These are phyloP conservation scores for Craseonycteris thonglongyai DNA, from an alignment of 2,113 vertebrate genomes.

Conservation along the genomic window DNA sequence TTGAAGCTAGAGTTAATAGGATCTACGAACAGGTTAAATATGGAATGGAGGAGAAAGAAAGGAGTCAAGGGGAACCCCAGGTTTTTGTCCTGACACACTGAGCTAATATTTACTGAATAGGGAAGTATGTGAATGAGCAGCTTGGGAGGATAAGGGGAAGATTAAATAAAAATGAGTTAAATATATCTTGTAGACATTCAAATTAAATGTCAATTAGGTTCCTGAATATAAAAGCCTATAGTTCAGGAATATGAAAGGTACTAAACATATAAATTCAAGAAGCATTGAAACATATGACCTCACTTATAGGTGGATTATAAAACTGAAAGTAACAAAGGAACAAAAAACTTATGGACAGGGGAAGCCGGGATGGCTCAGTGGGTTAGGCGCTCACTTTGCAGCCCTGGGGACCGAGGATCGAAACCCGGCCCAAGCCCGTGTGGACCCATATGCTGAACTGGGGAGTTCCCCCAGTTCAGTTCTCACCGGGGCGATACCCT, in stretches of 20 bases:
- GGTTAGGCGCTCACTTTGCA: no score
- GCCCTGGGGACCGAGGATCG: no score
- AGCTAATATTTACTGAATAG: background rate
- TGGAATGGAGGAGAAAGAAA: background rate
- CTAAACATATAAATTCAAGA: slow-evolving; percentile 9
- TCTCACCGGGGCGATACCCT: no score
- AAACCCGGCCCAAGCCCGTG: no score
- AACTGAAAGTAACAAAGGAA: no score
- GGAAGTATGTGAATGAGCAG: background rate
- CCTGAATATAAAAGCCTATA: background rate
- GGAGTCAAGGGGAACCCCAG: background rate
- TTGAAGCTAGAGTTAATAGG: background rate
- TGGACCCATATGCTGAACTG: no score
- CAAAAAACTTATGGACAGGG: no score
- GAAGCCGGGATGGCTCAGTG: no score
- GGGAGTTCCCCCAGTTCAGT: no score
- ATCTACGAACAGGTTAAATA: background rate
- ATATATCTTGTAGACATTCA: background rate
- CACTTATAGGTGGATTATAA: no score
- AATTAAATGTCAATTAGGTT: background rate
- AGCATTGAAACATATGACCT: no score
- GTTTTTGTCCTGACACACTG: background rate
- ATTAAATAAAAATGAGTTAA: background rate
- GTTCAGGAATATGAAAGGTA: background rate
- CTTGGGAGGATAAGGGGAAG: background rate